These are phyloP conservation scores for Sicus ferrugineus DNA, from an alignment of 2,888 invertebrate species.

Conservation along the genomic window DNA sequence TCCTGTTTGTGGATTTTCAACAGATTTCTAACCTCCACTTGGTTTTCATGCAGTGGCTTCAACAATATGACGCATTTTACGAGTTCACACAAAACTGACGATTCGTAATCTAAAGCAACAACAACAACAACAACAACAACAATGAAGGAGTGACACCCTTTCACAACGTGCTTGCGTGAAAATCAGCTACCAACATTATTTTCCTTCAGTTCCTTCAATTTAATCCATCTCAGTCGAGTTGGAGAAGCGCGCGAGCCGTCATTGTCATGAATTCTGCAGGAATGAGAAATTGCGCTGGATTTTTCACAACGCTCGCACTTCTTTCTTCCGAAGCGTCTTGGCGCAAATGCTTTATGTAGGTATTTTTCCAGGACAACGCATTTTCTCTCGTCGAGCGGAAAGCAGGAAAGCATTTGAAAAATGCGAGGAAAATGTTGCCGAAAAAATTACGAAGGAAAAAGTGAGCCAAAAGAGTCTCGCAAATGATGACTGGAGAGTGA, in stretches of 20 bases:
- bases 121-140: neutral
- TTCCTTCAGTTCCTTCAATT: conserved; percentile 41
- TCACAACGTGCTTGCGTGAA: neutral
- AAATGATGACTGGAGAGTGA: conserved; percentile 11
- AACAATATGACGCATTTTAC: conserved; percentile 48
- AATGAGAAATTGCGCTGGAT: conserved; percentile 55
- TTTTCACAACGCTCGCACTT: conserved; percentile 38
- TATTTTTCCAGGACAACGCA: conserved; percentile 42
- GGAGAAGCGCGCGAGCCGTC: conserved; percentile 18
- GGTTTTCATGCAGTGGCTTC: conserved; percentile 57
- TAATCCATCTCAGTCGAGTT: conserved; percentile 60
- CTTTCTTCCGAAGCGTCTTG: conserved; percentile 45
- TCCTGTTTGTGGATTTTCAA: conserved; percentile 56
- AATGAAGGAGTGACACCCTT: neutral
- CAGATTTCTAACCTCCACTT: conserved; percentile 58
- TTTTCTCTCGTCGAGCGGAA: too few species aligned
- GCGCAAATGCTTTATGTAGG: conserved; percentile 51
- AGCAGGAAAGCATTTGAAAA: neutral
- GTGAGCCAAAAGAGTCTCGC: neutral
- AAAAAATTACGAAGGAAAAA: conserved; percentile 26
- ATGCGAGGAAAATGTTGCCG: neutral
- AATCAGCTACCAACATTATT: neutral
- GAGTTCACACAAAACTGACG: neutral
- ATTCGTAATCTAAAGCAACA: too few species aligned
- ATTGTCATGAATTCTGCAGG: conserved; percentile 27